phyloP scores from a whole-genome alignment of 2,113 vertebrate species.

The Grantiella picta region DNA sequence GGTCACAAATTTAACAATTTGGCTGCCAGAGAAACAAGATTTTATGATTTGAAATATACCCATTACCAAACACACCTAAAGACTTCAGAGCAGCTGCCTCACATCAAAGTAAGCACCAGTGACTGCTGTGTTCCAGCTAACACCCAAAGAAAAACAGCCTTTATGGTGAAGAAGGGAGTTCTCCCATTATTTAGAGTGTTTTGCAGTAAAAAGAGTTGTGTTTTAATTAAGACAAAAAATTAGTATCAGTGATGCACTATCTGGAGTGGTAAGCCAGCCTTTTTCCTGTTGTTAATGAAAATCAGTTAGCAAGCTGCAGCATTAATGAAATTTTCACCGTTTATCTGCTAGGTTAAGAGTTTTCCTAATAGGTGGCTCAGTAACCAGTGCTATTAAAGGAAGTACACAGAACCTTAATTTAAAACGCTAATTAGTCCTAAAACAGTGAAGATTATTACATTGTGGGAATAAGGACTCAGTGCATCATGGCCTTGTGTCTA shows the following conservation, averaged over 20 bases:
- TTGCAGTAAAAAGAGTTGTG: neutral
- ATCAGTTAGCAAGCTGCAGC: neutral
- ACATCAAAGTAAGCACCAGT: neutral
- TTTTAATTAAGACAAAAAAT: slow-evolving; percentile 19
- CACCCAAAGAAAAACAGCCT: neutral
- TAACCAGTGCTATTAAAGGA: neutral
- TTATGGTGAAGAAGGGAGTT: neutral
- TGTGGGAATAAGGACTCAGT: neutral
- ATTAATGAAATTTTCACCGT: neutral
- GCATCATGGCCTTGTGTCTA: neutral
- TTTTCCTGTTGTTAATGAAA: neutral
- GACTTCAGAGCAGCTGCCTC: neutral
- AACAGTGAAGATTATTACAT: neutral
- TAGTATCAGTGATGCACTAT: neutral
- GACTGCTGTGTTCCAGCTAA: neutral
- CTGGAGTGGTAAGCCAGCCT: neutral
- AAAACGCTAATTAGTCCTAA: slow-evolving; percentile 5
- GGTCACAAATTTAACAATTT: neutral
- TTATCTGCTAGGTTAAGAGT: neutral
- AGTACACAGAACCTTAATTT: neutral
- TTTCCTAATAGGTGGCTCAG: neutral
- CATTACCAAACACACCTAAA: neutral
- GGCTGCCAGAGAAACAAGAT: neutral
- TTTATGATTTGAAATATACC: neutral
- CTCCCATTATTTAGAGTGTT: neutral